Evolutionary conservation across 2,113 vertebrate species (phyloP), one percentile per base, ranked within the genome.

Genomic region (Peromyscus polionotus): DNA sequence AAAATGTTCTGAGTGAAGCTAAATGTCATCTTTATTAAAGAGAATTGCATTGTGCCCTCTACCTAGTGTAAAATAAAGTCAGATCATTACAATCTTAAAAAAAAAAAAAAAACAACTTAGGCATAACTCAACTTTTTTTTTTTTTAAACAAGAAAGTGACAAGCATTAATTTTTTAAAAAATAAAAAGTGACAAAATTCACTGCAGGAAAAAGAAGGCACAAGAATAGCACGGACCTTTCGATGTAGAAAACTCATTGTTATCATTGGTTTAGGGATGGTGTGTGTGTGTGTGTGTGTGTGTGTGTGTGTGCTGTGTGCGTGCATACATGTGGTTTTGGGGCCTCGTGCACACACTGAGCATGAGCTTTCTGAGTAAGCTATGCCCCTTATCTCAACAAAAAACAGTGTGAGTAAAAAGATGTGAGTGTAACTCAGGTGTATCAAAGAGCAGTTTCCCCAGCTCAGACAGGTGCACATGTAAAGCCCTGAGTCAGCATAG

Each of bases 1-100:
- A 98, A 99, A 98, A 97, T 98, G 98, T 98, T 98, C 98, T 98
- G 97, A 98, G 98, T 99, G 98, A 99, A 98, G 98, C 98, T 99
- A 97, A 98, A 98, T 98, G 98, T 99, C 98, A 98, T 95, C 97
- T 98, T 99, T 97, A 98, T 98, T 98, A 97, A 98, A 97, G 98
- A 92, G 39, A 97, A 95, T 95, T 98, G 96, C 98, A 97, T 98
- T 98, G 98, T 89, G 97, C 97, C 98, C 85, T 95, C 73, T 76
- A 96, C 95, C 88, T 98, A 93, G 90, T 99, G 96, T 98, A 98
- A 98, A 99, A 98, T 98, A 98, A 98, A 98, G 95, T 97, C 90
- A 97, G 97, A 87, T 98, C 97, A 97, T 97, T 97, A 98, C 97
- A 98, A 96, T 95, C 95, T 22, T 97, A 98, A 16, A 45, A 45